Base-by-base conservation (phyloP, 2,888 invertebrate species). In the Dexiosoma caninum region DNA sequence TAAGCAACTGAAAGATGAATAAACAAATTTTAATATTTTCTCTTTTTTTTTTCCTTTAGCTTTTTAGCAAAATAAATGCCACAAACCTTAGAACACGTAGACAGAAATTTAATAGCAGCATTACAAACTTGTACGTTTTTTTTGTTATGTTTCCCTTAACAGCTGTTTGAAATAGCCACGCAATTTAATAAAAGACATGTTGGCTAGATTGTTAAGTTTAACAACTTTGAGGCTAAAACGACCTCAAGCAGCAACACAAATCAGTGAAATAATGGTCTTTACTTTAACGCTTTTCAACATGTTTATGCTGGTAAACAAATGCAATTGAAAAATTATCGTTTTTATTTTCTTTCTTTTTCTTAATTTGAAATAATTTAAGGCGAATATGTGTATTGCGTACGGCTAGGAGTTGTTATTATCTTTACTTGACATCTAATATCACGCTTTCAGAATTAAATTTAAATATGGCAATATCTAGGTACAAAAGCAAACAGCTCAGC, bases 381-480 rank as follows among this genome's bases (percentile, higher is more conserved):
- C 42, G 71, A 81, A 76, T 80, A 70, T 59, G 44, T 51, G 14
- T 57, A 46, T 55, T 72, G 67, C 76, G 76, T 75, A 69, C 46
- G 42, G 27, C 44, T 70, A 64, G 53, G 37, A 80, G 71, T 81
- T 67, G 51, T 67, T 76, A 69, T 82, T 83, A 83, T 83, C 82
- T 75, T 67, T 55, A 66, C 77, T 72, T 81, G 83, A 82, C 82
- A 83, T 82, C 82, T 83, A 82, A 83, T 83, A 83, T 83, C 82
- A 81, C 81, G 81, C 82, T 82, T 81, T 82, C 64, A 79, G 78
- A 83, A 82, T 83, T 83, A 82, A 83, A 82, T 82, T 83, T 83
- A 81, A 82, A 82, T 80, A 80, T 76, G 80, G 76, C 80, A 80
- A 72, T 67, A 80, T 76, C 80, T 75, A 79, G 79, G 60, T 78